These are phyloP conservation scores for Microplitis demolitor DNA, from an alignment of 1,140 invertebrate genomes.

Conservation along the genomic window DNA sequence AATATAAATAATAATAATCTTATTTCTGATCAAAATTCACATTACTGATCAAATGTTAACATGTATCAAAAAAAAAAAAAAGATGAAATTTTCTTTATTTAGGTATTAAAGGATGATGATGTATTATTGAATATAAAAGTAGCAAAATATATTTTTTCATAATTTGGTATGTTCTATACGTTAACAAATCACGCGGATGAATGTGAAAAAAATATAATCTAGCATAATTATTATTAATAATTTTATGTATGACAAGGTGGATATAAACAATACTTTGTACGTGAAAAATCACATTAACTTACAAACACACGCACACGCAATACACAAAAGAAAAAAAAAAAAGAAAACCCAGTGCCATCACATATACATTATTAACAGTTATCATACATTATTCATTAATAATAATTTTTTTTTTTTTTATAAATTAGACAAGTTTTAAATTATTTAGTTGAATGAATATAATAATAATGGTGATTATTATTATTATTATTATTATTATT, in stretches of 20 bases:
- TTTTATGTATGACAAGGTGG: no score
- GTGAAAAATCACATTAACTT: neutral
- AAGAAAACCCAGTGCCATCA: no score
- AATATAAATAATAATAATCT: no score
- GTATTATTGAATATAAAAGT: constrained; percentile 31
- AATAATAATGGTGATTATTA: neutral
- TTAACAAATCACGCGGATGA: constrained; percentile 22
- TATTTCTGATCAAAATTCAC: no score
- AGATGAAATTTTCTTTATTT: neutral
- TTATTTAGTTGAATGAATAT: constrained; percentile 31
- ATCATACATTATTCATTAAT: no score
- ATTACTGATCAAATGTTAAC: no score
- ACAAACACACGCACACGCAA: neutral
- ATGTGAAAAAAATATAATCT: neutral
- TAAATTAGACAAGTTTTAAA: constrained; percentile 11
- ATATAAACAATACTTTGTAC: no score
- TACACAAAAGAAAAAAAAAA: no score
- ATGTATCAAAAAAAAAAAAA: neutral
- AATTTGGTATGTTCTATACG: constrained; percentile 26
- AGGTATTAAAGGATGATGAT: no score
- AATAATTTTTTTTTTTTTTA: neutral
- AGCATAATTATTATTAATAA: neutral
- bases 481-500: constrained; percentile 64
- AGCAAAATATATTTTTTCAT: constrained; percentile 30
- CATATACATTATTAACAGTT: no score